These are phyloP conservation scores for Elanoides forficatus DNA, from an alignment of 2,113 vertebrate species.

Conservation along the genomic window DNA sequence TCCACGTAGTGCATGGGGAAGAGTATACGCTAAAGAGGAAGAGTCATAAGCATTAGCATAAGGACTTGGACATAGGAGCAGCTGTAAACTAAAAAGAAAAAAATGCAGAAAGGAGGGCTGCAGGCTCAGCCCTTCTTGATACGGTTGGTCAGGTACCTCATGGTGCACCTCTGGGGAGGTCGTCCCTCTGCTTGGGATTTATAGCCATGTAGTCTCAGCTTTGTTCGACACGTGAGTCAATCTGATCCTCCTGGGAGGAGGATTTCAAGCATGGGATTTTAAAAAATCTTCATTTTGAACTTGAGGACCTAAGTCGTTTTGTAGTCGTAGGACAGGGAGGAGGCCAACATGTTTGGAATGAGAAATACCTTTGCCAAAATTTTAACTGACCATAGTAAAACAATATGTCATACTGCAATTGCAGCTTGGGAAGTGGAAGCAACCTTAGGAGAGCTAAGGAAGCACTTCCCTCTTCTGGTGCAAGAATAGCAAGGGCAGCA, in stretches of 20 bases:
- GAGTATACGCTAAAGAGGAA: not conserved
- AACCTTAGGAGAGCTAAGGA: not conserved
- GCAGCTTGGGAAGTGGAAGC: not conserved
- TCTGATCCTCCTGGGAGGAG: not conserved
- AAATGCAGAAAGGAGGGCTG: not conserved
- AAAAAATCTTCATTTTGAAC: not conserved
- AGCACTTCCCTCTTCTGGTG: not conserved
- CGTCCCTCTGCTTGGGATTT: not conserved
- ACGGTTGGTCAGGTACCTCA: not conserved
- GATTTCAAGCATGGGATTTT: not conserved
- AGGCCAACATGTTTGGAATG: not conserved
- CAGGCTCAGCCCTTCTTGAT: not conserved
- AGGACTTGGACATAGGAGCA: not conserved
- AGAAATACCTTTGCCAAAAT: not conserved
- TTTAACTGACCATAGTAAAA: not conserved
- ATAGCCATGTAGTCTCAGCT: not conserved
- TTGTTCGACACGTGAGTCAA: fast-evolving
- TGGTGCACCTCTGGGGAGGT: not conserved
- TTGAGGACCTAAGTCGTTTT: not conserved
- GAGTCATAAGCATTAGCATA: not conserved
- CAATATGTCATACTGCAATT: not conserved
- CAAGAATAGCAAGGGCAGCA: not conserved
- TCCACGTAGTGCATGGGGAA: fast-evolving
- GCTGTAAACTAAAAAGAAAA: not conserved
- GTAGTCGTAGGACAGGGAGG: not conserved